phyloP scores from a whole-genome alignment of 2,888 invertebrate genomes.

The Megamerina dolium region DNA sequence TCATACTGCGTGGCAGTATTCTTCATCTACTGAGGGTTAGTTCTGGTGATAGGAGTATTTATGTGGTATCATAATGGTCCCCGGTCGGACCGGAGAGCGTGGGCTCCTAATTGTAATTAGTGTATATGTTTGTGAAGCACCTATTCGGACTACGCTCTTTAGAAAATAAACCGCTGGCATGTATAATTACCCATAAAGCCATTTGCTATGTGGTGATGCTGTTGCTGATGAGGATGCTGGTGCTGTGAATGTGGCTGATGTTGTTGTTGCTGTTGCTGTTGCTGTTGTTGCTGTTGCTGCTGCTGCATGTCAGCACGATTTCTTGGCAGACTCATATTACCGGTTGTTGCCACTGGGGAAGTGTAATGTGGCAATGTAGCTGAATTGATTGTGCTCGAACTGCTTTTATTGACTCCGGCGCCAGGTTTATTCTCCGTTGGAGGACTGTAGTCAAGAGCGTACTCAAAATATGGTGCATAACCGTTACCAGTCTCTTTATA shows the following conservation, averaged over 20 bases:
- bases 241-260: conserved; percentile 31
- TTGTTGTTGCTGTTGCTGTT: conserved; percentile 15
- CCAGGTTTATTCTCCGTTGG: conserved; percentile 49
- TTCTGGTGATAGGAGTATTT: too few species aligned
- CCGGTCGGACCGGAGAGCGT: too few species aligned
- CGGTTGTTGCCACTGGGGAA: conserved; percentile 25
- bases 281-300: conserved; percentile 23
- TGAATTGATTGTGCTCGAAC: conserved; percentile 33
- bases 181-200: conserved; percentile 45
- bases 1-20: too few species aligned
- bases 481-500: conserved; percentile 41
- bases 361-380: conserved; percentile 44
- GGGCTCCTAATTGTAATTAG: too few species aligned
- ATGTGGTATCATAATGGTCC: too few species aligned
- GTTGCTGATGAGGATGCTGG: conserved; percentile 15
- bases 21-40: too few species aligned
- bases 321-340: conserved; percentile 43
- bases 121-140: too few species aligned
- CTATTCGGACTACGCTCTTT: too few species aligned
- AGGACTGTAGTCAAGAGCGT: conserved; percentile 81
- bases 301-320: conserved; percentile 43
- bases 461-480: conserved; percentile 72
- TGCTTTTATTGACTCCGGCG: conserved; percentile 23
- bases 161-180: too few species aligned
- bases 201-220: conserved; percentile 30